Base-by-base conservation (phyloP, 1,140 invertebrate genomes). In the Plutomurus gul region DNA sequence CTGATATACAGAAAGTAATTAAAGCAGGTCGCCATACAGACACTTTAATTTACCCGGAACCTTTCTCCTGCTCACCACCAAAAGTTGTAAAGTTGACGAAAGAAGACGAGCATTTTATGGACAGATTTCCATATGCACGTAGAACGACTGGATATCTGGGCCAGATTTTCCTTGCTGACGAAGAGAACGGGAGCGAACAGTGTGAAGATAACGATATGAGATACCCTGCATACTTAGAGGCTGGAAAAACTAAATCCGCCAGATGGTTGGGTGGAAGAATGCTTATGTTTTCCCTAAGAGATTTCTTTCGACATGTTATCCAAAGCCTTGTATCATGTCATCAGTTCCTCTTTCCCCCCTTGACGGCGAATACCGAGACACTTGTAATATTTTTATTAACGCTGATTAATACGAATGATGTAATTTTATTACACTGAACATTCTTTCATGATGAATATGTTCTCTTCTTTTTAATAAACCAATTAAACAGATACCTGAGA, bases 41-140 rank as follows among this genome's bases (percentile, higher is more conserved):
- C 3, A 37, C 11, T 36, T 20, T 80, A 7, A 33, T 76, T 11
- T 76, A 49, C 49, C 78, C 81, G 6, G 47, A 60, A 16, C 40
- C 39, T 4, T 16, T 30, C 5, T 36, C 22, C 10, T 82, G 81
- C 46, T 37, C 40, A 4, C 30, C 49, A 7, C 1, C 7, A n/a
- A 1, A 56, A 7, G 39, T 46, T 22, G 36, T 27, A 5, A 13
- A 20, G 0, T 18, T 75, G 7, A 13, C 16, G 8, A 27, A 7
- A 10, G 51, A 27, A 10, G 81, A 82, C 40, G 78, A 82, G 76
- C 20, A 51, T 1, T 76, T 82, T 49, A 70, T 79, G 20, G 47
- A 75, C 8, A 30, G 22, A 30, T 78, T 80, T 16, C 81, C 81
- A 43, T 1, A 51, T 6, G 36, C 70, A 0, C 4, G n/a, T 1